Conservation (phyloP, 2,888 invertebrate genomes). For the Ormyrus rosae region DNA sequence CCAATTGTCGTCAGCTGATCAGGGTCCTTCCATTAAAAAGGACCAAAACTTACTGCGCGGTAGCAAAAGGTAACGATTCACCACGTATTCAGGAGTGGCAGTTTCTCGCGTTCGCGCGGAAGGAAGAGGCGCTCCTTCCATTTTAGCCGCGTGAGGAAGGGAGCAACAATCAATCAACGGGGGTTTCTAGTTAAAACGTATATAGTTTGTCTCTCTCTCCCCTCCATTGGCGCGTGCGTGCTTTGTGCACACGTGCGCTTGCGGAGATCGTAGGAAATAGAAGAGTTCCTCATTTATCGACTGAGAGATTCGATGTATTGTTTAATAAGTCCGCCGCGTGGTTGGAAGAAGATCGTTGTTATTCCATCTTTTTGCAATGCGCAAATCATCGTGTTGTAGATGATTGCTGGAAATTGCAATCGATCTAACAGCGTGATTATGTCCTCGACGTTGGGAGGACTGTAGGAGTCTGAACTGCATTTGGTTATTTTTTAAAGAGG, state of each 20-base stretch:
- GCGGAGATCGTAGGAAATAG: too few relatives aligned
- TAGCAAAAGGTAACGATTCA: too few relatives aligned
- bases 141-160: constrained; percentile 27
- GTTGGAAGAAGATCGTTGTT: neutral
- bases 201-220: constrained; percentile 1
- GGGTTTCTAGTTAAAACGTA: neutral
- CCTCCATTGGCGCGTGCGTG: constrained; percentile 7
- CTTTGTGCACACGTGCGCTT: neutral
- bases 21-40: neutral
- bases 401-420: neutral
- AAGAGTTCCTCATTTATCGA: too few relatives aligned
- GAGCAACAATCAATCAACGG: constrained; percentile 48
- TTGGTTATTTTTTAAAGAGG: neutral
- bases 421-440: neutral
- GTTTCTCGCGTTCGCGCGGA: too few relatives aligned
- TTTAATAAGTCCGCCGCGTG: neutral
- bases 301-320: too few relatives aligned
- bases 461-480: neutral
- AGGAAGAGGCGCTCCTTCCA: constrained; percentile 20
- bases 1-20: constrained; percentile 20
- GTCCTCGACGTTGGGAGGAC: neutral
- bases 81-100: neutral
- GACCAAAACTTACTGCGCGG: too few relatives aligned
- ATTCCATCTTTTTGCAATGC: neutral
- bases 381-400: neutral